Evolutionary conservation across 1,140 invertebrate genomes (phyloP).

Genomic region (Whitmania pigra): DNA sequence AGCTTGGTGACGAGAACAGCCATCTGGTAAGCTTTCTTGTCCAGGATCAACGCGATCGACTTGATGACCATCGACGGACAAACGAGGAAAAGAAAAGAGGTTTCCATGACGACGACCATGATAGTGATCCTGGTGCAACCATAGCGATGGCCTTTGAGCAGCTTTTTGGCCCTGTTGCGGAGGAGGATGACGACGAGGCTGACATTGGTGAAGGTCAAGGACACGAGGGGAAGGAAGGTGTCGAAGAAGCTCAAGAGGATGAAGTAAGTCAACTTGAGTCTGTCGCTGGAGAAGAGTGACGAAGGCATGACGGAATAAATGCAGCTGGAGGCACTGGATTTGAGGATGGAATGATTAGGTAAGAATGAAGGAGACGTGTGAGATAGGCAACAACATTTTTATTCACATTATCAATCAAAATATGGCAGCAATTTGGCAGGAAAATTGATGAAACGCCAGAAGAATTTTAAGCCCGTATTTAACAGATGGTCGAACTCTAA

Average conservation of each 20-base stretch:
- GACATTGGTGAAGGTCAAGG: conserved; percentile 19
- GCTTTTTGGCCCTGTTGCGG: neutral
- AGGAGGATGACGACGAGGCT: conserved; percentile 19
- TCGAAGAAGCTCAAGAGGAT: conserved; percentile 21
- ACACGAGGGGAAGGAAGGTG: conserved; percentile 20
- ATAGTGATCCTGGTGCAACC: conserved; percentile 13
- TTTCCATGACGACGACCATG: conserved; percentile 16
- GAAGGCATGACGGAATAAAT: neutral
- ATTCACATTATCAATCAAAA: too few species aligned
- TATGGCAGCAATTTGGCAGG: too few species aligned
- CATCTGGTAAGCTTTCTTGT: neutral
- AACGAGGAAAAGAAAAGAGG: conserved; percentile 21
- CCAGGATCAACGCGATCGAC: neutral
- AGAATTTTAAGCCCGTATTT: neutral
- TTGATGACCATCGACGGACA: conserved; percentile 21
- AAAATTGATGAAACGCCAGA: neutral
- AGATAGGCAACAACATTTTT: too few species aligned
- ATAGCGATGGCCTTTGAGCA: neutral
- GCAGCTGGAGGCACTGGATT: neutral
- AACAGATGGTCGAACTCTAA: too few species aligned
- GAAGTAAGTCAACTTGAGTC: conserved; percentile 4
- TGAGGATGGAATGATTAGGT: too few species aligned
- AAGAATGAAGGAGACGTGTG: too few species aligned
- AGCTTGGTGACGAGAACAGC: conserved; percentile 22
- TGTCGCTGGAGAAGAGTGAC: neutral